Evolutionary conservation across 53 echinoderm and acorn worm species (phyloP).

Genomic region (Temnopleurus reevesii): DNA sequence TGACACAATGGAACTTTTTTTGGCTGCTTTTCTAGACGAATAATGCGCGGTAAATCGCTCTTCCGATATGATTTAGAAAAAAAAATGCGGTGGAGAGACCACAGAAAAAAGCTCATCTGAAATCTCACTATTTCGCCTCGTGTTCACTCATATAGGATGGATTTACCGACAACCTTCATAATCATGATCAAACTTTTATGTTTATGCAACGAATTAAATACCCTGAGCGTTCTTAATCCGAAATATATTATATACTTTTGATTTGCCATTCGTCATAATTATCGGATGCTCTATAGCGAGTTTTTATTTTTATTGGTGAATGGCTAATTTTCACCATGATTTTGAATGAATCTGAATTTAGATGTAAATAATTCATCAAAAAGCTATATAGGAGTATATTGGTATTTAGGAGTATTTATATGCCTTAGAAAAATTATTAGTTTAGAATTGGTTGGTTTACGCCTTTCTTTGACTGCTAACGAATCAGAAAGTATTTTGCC

Average conservation of each 20-base stretch:
- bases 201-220: not conserved
- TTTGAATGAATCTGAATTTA: too few relatives aligned
- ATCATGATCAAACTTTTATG: not conserved
- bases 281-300: too few relatives aligned
- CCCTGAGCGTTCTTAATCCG: not conserved
- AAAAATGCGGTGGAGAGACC: slow-evolving; percentile 26
- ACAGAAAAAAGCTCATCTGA: slow-evolving; percentile 12
- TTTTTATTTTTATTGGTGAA: too few relatives aligned
- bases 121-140: not conserved
- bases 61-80: slow-evolving; percentile 15
- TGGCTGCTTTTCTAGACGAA: slow-evolving; percentile 4
- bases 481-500: too few relatives aligned
- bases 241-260: not conserved
- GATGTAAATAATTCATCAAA: too few relatives aligned
- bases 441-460: too few relatives aligned
- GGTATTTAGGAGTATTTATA: too few relatives aligned
- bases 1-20: not conserved
- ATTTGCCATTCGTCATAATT: not conserved
- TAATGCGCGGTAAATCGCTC: not conserved
- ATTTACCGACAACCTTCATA: slow-evolving; percentile 34
- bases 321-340: too few relatives aligned
- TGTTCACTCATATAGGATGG: not conserved
- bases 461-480: too few relatives aligned
- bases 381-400: too few relatives aligned
- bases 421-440: too few relatives aligned